phyloP scores from a whole-genome alignment of 2,888 invertebrate genomes.

The Notodonta ziczac region DNA sequence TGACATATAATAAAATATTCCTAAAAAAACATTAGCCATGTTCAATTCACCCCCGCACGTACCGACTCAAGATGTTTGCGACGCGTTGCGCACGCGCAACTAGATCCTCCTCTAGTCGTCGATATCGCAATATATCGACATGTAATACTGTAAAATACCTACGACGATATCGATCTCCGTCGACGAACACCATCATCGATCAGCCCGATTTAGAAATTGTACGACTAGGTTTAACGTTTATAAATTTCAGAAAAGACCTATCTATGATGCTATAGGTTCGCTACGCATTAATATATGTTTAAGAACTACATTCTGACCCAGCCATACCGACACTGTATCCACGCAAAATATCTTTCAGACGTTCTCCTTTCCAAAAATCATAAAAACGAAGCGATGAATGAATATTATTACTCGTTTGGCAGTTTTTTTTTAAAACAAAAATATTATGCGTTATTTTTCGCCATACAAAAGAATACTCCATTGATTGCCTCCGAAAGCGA shows the following conservation, averaged over 20 bases:
- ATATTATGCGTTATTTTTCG: slow-evolving; percentile 54
- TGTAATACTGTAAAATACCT: slow-evolving; percentile 69
- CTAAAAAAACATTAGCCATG: slow-evolving; percentile 37
- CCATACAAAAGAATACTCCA: slow-evolving; percentile 40
- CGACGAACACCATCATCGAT: slow-evolving; percentile 39
- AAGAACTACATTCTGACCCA: slow-evolving; percentile 54
- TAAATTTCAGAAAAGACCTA: slow-evolving; percentile 83
- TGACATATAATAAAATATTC: slow-evolving; percentile 33
- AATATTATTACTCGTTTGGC: slow-evolving; percentile 42
- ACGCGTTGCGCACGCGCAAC: not conserved
- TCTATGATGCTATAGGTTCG: slow-evolving; percentile 67
- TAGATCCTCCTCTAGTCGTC: slow-evolving; percentile 4
- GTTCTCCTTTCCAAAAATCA: slow-evolving; percentile 34
- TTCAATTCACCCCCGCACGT: slow-evolving; percentile 22
- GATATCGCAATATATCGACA: slow-evolving; percentile 26
- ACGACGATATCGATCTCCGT: slow-evolving; percentile 39
- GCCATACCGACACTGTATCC: slow-evolving; percentile 50
- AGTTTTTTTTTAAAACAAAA: slow-evolving; percentile 39
- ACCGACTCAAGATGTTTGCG: not conserved
- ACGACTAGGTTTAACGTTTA: slow-evolving; percentile 78
- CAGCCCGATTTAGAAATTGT: slow-evolving; percentile 53
- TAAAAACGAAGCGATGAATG: slow-evolving; percentile 38
- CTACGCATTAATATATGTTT: slow-evolving; percentile 58
- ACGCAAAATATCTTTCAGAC: slow-evolving; percentile 29
- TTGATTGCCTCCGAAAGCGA: slow-evolving; percentile 37